Evolutionary conservation across 2,888 invertebrate genomes (phyloP).

Genomic region (Hyalella azteca): DNA sequence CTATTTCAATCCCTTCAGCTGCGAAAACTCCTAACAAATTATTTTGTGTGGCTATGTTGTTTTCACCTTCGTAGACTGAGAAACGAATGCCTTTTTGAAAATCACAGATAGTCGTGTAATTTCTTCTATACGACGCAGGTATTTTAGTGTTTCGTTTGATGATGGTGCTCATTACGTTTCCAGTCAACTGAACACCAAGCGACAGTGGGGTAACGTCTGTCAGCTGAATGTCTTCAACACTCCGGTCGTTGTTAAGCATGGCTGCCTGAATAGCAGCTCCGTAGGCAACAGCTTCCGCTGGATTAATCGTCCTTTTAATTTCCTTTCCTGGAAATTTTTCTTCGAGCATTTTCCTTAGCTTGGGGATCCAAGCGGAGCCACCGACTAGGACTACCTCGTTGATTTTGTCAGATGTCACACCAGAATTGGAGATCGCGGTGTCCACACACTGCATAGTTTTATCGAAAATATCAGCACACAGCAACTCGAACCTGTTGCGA

Average conservation of each 20-base stretch:
- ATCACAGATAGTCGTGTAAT: not conserved
- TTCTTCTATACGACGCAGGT: not conserved
- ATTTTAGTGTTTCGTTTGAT: slow-evolving; percentile 25
- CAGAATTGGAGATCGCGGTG: slow-evolving; percentile 61
- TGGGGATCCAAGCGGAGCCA: slow-evolving; percentile 77
- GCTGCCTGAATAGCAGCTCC: slow-evolving; percentile 73
- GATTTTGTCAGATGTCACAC: slow-evolving; percentile 61
- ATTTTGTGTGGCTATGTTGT: not conserved
- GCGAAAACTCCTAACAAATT: not conserved
- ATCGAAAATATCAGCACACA: not conserved
- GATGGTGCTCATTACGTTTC: not conserved
- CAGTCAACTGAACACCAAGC: not conserved
- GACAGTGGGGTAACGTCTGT: slow-evolving; percentile 12
- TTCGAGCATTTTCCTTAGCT: slow-evolving; percentile 73
- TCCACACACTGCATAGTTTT: slow-evolving; percentile 11
- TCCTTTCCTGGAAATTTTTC: slow-evolving; percentile 72
- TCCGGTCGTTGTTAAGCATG: slow-evolving; percentile 21
- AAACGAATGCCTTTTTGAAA: not conserved
- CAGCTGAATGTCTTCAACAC: not conserved
- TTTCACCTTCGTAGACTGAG: not conserved
- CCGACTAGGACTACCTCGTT: slow-evolving; percentile 71
- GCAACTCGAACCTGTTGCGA: not conserved
- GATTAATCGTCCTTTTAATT: slow-evolving; percentile 69
- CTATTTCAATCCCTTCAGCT: slow-evolving; percentile 1
- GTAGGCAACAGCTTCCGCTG: slow-evolving; percentile 77